Conservation (phyloP, 2,113 vertebrate genomes). For the Procavia capensis region DNA sequence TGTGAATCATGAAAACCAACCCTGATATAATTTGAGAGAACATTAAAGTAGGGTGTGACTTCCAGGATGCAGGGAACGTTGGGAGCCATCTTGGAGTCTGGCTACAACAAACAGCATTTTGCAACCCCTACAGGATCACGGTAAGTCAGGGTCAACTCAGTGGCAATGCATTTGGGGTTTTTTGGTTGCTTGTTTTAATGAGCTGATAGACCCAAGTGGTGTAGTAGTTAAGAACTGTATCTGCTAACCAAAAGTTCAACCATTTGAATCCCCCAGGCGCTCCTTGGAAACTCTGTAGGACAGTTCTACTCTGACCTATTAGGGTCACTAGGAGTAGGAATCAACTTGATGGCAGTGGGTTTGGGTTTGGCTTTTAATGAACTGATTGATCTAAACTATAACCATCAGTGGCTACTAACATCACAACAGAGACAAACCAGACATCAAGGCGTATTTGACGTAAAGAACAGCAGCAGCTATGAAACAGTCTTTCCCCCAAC, state of each 20-base stretch:
- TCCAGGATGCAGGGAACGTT: neutral
- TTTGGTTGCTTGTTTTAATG: no score
- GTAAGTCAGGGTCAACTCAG: no score
- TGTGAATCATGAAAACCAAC: neutral
- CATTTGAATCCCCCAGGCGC: no score
- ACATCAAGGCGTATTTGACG: neutral
- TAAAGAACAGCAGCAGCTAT: neutral
- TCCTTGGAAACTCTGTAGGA: no score
- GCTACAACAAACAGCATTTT: neutral
- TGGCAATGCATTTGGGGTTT: no score
- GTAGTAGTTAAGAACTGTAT: no score
- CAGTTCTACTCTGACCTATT: no score
- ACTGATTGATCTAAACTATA: neutral
- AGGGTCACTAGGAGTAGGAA: neutral
- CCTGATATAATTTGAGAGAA: neutral
- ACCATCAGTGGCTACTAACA: neutral
- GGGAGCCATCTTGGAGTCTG: neutral
- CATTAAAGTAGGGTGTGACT: neutral
- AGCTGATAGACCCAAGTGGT: neutral
- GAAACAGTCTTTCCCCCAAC: neutral
- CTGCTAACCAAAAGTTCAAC: no score
- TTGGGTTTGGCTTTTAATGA: neutral
- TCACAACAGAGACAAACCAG: constrained; percentile 2
- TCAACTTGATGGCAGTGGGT: no score
- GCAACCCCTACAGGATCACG: neutral